Base-by-base conservation (phyloP, 1,140 invertebrate genomes). In the Bombus polaris region DNA sequence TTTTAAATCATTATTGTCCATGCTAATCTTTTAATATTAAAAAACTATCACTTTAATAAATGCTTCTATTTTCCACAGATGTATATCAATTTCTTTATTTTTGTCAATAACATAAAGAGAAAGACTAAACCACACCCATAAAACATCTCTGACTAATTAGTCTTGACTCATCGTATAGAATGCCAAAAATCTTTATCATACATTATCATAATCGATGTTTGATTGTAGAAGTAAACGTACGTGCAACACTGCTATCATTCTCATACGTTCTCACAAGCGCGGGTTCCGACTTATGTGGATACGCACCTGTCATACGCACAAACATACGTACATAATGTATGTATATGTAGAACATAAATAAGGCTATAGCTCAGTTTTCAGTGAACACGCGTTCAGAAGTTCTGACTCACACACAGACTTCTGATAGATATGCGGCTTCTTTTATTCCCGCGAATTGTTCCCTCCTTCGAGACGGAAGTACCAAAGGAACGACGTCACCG, bases 161-260 rank as follows among this genome's bases (percentile, higher is more conserved):
- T 53, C 1, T 0, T 47, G 6, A 47, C 0, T 47, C 47, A 47
- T 47, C 0, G 18, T 47, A 47, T 18, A 6, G 0, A 47, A 6
- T 18, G 15, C 1, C 15, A 1, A 6, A 6, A 6, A 47, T 18
- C 18, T 18, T 18, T 47, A 47, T 22, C 18, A 22, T 53, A 8
- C 15, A 15, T 47, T 6, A 53, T 53, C 0, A 53, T 53, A 53
- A 22, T 0, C 0, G 0, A 8, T 53, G 22, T 53, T 53, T 13
- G 9, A 62, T 62, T 62, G 12, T n/a, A n/a, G 12, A 62, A n/a
- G 4, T 62, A n/a, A n/a, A 13, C 0, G 4, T n/a, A n/a, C 4
- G 12, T 62, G 28, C 13, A 13, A 62, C 59, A 12, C 18, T 8
- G 5, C 0, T 22, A 22, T 22, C 18, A 53, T 53, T 53, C 18